Percentiles rank a stretch among this genome's conserved stretches.
Evolutionary conservation across 23 tunicate species (phyloP).

Genomic region (Pegea sp.): DNA sequence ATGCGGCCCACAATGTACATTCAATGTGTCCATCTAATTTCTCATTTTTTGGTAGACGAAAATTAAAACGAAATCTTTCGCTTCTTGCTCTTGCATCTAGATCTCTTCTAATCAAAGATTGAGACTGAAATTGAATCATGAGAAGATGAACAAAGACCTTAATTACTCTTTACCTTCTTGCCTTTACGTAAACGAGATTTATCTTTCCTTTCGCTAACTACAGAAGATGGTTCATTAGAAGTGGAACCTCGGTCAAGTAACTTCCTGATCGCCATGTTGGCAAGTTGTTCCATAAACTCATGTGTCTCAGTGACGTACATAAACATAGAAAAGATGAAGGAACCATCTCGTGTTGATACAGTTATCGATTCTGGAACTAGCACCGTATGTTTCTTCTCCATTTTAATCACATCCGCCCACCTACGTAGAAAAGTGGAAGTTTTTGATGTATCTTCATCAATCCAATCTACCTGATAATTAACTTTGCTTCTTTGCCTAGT

Average conservation of each 20-base stretch:
- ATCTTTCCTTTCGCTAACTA: not conserved
- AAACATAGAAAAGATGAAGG: slow-evolving; percentile 74
- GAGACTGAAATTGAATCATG: not conserved
- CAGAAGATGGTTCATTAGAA: not conserved
- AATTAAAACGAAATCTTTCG: slow-evolving; percentile 58
- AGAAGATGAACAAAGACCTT: not conserved
- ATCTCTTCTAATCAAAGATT: slow-evolving; percentile 16
- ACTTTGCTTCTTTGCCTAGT: slow-evolving; percentile 75
- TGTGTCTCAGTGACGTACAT: slow-evolving; percentile 68
- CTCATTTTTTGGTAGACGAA: slow-evolving; percentile 76
- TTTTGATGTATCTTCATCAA: too few species aligned
- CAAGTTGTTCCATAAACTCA: slow-evolving; percentile 76
- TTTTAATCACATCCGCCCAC: slow-evolving; percentile 85
- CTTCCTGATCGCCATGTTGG: slow-evolving; percentile 86
- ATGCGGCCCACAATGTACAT: slow-evolving; percentile 79
- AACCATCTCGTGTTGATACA: slow-evolving; percentile 41
- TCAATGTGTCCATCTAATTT: slow-evolving; percentile 86
- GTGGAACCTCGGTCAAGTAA: slow-evolving; percentile 43
- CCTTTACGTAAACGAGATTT: not conserved
- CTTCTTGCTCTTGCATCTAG: slow-evolving; percentile 91
- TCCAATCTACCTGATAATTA: slow-evolving; percentile 90
- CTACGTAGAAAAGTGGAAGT: slow-evolving; percentile 11
- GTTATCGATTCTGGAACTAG: slow-evolving; percentile 71
- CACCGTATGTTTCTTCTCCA: slow-evolving; percentile 70
- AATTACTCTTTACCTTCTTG: not conserved